These are phyloP conservation scores for Lagopus leucura DNA, from an alignment of 2,113 vertebrate species.

Conservation along the genomic window DNA sequence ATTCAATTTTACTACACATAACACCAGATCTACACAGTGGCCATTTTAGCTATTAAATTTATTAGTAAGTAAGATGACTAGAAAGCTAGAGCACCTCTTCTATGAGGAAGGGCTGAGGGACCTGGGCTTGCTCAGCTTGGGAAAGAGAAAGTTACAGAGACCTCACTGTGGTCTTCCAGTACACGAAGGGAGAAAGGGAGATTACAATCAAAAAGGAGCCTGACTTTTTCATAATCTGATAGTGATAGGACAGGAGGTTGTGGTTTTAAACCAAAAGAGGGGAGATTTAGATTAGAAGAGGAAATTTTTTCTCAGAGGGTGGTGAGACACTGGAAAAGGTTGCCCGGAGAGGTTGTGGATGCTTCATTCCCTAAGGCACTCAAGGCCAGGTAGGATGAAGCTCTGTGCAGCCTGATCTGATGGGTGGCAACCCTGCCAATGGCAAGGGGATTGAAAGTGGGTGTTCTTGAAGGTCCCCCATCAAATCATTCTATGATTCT, in stretches of 20 bases:
- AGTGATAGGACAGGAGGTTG: background rate
- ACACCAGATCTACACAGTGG: background rate
- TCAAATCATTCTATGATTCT: background rate
- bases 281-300: background rate
- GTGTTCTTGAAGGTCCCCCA: background rate
- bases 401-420: background rate
- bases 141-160: background rate
- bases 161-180: background rate
- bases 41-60: background rate
- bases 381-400: background rate
- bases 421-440: background rate
- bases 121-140: background rate
- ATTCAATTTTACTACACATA: background rate
- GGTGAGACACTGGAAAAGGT: background rate
- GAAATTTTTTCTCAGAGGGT: background rate
- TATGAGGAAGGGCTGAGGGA: background rate
- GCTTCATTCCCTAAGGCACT: background rate
- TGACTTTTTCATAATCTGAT: background rate
- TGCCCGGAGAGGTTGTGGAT: background rate
- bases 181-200: background rate
- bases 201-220: background rate
- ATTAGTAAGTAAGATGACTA: background rate
- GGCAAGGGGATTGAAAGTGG: background rate
- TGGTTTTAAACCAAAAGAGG: too few species aligned
- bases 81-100: background rate